Conservation (phyloP, 2,888 invertebrate genomes). For the Nephrotoma guestfalica region DNA sequence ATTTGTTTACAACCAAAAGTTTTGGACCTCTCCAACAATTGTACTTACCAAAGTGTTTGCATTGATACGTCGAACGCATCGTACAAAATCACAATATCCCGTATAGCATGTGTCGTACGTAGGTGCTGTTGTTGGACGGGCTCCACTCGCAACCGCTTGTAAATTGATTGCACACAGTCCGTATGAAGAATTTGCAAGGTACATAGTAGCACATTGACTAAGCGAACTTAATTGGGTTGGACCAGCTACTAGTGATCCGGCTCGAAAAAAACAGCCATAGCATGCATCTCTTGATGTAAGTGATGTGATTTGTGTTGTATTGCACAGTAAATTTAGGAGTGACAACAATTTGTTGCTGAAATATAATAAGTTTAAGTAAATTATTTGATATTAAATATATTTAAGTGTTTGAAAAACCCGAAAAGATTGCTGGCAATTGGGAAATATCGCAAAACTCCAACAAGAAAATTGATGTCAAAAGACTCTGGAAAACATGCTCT, state of each 20-base stretch:
- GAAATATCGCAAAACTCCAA: too few relatives aligned
- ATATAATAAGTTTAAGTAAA: constrained; percentile 10
- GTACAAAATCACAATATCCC: constrained; percentile 46
- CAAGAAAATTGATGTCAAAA: too few relatives aligned
- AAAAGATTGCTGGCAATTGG: too few relatives aligned
- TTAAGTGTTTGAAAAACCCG: too few relatives aligned
- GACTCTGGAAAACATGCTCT: too few relatives aligned
- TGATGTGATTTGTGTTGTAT: constrained; percentile 46
- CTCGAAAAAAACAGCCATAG: constrained; percentile 45
- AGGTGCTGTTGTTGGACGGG: constrained; percentile 25
- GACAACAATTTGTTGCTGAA: constrained; percentile 33
- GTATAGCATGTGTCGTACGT: constrained; percentile 33
- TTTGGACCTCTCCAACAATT: not conserved
- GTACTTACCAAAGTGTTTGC: constrained; percentile 38
- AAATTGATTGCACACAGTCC: constrained; percentile 36
- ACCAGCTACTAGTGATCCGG: constrained; percentile 38
- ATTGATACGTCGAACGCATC: constrained; percentile 41
- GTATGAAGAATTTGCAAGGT: constrained; percentile 38
- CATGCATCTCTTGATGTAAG: constrained; percentile 43
- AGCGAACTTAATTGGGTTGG: constrained; percentile 38
- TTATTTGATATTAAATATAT: too few relatives aligned
- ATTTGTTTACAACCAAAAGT: not conserved
- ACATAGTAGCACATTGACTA: constrained; percentile 38
- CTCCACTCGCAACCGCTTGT: constrained; percentile 26
- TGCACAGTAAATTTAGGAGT: constrained; percentile 45